Evolutionary conservation across 1,140 invertebrate species (phyloP), one percentile per base, ranked within the genome.

Genomic region (Hirudo medicinalis): DNA sequence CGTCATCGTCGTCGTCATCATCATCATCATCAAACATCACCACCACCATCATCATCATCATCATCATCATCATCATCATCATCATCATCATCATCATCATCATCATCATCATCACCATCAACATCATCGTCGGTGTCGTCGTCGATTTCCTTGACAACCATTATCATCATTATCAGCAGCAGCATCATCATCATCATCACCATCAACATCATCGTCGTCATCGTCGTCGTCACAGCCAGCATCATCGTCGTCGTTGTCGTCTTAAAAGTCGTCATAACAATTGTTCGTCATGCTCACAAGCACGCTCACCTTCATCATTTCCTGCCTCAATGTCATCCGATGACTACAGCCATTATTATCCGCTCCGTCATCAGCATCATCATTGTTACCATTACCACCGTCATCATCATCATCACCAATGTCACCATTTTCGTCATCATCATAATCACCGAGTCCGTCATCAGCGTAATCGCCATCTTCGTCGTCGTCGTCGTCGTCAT

Each of bases 1-100:
- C 19, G 25, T 57, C 72, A 25, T 71, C 57, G 17, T 69, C 72
- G 71, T 63, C 70, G 25, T 53, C 70, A 49, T 69, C n/a, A 36
- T 69, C 67, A 32, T 69, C 67, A 9, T 43, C 13, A 9, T 5
- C 43, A 9, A 17, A 0, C 43, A 49, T 49, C 43, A 17, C 11
- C 43, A 55, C 36, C 20, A 36, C 53, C 72, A 25, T 70, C 55
- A 19, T 69, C 72, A 9, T 43, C 13, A 9, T 5, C 43, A 9
- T 49, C 43, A 17, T 13, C 43, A 49, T 49, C 43, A 17, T 49
- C 43, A 55, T 54, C 20, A 36, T 60, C 72, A 25, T 70, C 55
- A 19, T 69, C 72, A 72, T 54, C 70, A 40, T 54, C 70, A 60
- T 32, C n/a, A 36, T 69, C 67, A 40, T 69, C 40, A 9, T 69